Evolutionary conservation across 2,113 vertebrate species (phyloP).

Genomic region (Hemicordylus capensis): DNA sequence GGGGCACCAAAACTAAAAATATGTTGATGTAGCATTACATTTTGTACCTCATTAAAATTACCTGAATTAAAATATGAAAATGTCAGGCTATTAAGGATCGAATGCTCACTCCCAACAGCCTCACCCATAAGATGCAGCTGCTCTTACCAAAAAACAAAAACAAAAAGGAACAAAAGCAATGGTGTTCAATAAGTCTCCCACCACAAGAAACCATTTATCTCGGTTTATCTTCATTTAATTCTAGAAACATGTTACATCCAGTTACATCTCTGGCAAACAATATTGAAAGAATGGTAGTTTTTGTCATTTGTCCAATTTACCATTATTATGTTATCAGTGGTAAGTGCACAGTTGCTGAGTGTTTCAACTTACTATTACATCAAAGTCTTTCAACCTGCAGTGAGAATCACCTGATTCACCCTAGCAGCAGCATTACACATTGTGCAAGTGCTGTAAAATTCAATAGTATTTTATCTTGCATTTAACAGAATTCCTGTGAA

Average conservation of each 20-base stretch:
- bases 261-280: rapidly evolving
- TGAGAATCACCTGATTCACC: not conserved
- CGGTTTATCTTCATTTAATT: slow-evolving; percentile 5
- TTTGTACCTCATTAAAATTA: not conserved
- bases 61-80: not conserved
- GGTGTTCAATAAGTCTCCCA: not conserved
- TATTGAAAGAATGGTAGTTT: not conserved
- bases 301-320: not conserved
- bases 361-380: not conserved
- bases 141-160: not conserved
- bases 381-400: not conserved
- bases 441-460: not conserved
- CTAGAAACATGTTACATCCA: not conserved
- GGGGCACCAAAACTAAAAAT: not conserved
- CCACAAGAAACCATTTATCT: not conserved
- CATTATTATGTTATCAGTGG: not conserved
- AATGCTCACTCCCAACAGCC: not conserved
- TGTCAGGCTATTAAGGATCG: not conserved
- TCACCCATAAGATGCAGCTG: not conserved
- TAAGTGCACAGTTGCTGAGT: not conserved
- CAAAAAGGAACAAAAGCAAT: not conserved
- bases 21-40: not conserved
- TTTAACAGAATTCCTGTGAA: not conserved
- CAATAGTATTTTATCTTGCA: not conserved
- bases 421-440: not conserved